Evolutionary conservation across 2,113 vertebrate species (phyloP).

Genomic region (Axis porcinus): DNA sequence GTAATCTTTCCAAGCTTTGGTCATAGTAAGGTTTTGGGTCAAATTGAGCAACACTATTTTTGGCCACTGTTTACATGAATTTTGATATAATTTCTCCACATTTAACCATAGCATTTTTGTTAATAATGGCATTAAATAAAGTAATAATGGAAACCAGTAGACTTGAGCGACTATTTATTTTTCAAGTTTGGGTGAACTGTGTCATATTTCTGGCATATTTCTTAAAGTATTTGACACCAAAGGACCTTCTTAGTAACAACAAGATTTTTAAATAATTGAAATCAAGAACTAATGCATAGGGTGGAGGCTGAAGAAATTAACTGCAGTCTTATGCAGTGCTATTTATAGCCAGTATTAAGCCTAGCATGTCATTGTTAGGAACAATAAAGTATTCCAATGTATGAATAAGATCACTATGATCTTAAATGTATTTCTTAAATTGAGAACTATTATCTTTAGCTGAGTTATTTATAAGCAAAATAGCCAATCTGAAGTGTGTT

Average conservation of each 20-base stretch:
- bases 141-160: not conserved
- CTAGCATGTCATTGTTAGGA: not conserved
- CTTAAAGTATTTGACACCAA: not conserved
- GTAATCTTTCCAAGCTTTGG: not conserved
- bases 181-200: not conserved
- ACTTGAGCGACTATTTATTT: not conserved
- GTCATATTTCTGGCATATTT: not conserved
- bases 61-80: not conserved
- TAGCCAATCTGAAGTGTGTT: not conserved
- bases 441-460: not conserved
- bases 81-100: not conserved
- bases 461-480: conserved; percentile 32
- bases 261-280: not conserved
- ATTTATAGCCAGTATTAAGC: not conserved
- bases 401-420: not conserved
- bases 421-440: not conserved
- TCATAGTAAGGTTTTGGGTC: not conserved
- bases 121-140: not conserved
- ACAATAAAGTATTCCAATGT: not conserved
- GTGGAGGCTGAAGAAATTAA: not conserved
- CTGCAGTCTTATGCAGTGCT: not conserved
- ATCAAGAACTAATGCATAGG: not conserved
- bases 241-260: not conserved
- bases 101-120: conserved; percentile 2
- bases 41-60: not conserved